Conservation (phyloP, 1,140 invertebrate genomes). For the Pseudomyrmex sp. region DNA sequence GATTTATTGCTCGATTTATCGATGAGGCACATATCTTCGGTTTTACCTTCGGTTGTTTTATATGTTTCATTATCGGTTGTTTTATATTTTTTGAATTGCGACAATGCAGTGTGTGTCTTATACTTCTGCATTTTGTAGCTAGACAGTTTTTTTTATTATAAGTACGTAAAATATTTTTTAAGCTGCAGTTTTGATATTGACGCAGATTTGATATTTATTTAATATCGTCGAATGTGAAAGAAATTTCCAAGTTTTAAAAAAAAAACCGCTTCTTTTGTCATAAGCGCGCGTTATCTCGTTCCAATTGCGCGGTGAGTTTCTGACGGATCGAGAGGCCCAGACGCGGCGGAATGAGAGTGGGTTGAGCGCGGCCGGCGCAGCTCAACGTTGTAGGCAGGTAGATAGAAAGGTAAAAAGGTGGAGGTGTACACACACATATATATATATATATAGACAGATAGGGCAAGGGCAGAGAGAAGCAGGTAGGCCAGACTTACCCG, state of each 20-base stretch:
- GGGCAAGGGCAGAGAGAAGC: slow-evolving; percentile 56
- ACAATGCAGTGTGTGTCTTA: neutral
- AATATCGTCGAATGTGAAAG: too few relatives aligned
- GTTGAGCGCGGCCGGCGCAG: slow-evolving; percentile 56
- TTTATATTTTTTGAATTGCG: too few relatives aligned
- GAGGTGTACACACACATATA: slow-evolving; percentile 23
- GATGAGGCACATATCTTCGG: too few relatives aligned
- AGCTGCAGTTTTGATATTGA: too few relatives aligned
- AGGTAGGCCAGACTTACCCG: slow-evolving; percentile 54
- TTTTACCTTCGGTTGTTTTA: too few relatives aligned
- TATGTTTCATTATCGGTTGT: too few relatives aligned
- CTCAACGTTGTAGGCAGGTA: slow-evolving; percentile 49
- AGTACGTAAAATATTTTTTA: neutral
- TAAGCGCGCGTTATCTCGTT: slow-evolving; percentile 46
- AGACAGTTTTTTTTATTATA: neutral
- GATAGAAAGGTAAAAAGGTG: slow-evolving; percentile 59
- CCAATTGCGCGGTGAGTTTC: slow-evolving; percentile 44
- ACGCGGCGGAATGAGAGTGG: slow-evolving; percentile 57
- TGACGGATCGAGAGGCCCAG: slow-evolving; percentile 41
- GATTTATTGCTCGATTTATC: neutral
- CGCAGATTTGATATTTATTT: too few relatives aligned
- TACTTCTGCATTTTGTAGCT: neutral
- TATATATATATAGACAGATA: slow-evolving; percentile 50
- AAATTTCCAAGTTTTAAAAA: neutral
- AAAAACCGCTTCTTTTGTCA: slow-evolving; percentile 16